Evolutionary conservation across 2,797 vertebrate genomes (phyloP).

Genomic region (Garrulus glandarius): DNA sequence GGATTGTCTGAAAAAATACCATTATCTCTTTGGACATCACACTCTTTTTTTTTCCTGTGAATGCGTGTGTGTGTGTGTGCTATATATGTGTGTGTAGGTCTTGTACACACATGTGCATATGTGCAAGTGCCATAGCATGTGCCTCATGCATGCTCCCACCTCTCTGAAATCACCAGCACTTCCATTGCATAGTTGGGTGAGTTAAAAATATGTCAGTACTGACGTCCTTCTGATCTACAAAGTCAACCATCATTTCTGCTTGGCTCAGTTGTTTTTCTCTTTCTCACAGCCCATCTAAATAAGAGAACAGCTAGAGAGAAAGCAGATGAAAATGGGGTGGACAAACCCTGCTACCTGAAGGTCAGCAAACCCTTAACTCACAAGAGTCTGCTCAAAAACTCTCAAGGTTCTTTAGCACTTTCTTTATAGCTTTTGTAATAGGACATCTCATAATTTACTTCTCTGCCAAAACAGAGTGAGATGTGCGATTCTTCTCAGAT

Average conservation of each 20-base stretch:
- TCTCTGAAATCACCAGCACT: background rate
- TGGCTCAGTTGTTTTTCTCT: background rate
- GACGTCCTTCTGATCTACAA: background rate
- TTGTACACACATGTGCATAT: background rate
- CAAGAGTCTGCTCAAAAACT: background rate
- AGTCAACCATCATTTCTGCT: background rate
- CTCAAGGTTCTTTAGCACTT: background rate
- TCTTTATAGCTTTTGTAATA: background rate
- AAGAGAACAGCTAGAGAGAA: background rate
- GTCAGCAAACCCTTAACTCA: background rate
- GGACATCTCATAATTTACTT: background rate
- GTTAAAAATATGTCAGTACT: background rate
- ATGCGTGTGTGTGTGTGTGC: fast-evolving
- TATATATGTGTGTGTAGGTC: background rate
- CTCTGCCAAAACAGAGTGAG: background rate
- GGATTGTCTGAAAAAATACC: background rate
- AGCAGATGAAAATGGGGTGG: background rate
- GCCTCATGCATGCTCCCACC: background rate
- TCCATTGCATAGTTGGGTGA: background rate
- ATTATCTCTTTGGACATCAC: background rate
- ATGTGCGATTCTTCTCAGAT: background rate
- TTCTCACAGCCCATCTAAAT: background rate
- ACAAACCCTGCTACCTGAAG: background rate
- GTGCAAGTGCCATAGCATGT: background rate
- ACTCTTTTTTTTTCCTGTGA: background rate